These are phyloP conservation scores for Stomorhina lunata DNA, from an alignment of 2,888 invertebrate species.

Conservation along the genomic window DNA sequence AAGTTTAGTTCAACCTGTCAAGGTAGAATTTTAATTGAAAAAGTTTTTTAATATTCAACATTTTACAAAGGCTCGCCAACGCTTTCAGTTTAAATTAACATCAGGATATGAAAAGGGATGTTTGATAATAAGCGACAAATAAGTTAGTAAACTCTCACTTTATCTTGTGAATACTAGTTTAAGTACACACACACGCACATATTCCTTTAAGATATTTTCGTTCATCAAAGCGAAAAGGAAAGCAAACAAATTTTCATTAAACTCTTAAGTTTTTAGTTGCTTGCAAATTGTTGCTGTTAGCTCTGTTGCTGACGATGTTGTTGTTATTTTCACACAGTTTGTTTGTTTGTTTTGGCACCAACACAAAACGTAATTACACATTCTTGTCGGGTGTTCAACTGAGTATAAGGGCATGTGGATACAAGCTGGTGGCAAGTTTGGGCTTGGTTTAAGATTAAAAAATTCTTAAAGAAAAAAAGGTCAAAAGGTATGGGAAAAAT, in stretches of 20 bases:
- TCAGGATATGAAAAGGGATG: background rate
- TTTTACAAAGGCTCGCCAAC: slow-evolving; percentile 1
- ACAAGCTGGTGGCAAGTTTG: background rate
- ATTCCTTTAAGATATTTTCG: background rate
- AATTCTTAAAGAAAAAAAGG: too few species aligned
- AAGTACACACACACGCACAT: background rate
- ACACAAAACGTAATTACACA: slow-evolving; percentile 26
- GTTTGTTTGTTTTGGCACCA: slow-evolving; percentile 11
- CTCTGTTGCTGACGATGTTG: background rate
- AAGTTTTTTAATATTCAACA: slow-evolving; percentile 38
- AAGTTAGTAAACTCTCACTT: background rate
- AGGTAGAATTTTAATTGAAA: slow-evolving; percentile 62
- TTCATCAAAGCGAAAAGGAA: background rate
- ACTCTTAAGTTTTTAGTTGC: slow-evolving; percentile 24
- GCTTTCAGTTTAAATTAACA: background rate
- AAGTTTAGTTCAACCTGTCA: slow-evolving; percentile 36
- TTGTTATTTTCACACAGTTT: background rate
- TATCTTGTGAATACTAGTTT: too few species aligned
- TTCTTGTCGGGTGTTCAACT: background rate
- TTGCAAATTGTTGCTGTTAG: slow-evolving; percentile 7
- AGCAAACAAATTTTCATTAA: slow-evolving; percentile 34
- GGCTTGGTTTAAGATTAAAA: background rate
- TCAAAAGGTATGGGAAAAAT: too few species aligned
- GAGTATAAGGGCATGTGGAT: background rate
- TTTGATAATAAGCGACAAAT: background rate